phyloP scores from a whole-genome alignment of 2,113 vertebrate species.

The Rhombomys opimus region DNA sequence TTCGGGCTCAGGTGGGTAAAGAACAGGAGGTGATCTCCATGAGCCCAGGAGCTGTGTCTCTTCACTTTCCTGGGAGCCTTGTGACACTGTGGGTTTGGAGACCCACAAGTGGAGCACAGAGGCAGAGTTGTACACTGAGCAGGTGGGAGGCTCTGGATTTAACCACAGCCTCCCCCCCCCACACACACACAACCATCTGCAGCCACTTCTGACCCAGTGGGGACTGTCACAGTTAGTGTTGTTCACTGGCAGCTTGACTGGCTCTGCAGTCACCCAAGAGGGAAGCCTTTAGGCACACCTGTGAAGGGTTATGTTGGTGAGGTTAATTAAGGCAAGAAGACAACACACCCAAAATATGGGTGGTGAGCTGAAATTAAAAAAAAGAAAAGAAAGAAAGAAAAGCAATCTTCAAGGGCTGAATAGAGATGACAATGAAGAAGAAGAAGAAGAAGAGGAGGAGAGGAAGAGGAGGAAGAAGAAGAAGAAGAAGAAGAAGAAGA shows the following conservation, averaged over 20 bases:
- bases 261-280: not conserved
- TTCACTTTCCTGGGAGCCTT: not conserved
- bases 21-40: too few relatives aligned
- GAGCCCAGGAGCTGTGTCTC: fast-evolving
- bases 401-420: not conserved
- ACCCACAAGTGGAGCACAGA: not conserved
- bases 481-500: too few relatives aligned
- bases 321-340: not conserved
- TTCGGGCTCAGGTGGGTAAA: fast-evolving
- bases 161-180: not conserved
- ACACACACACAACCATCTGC: not conserved
- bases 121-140: not conserved
- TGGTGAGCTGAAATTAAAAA: not conserved
- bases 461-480: fast-evolving
- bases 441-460: not conserved
- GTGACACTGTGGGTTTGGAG: not conserved
- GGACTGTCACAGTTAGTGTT: not conserved
- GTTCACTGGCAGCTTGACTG: not conserved
- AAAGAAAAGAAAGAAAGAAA: not conserved
- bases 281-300: not conserved
- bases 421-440: not conserved
- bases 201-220: not conserved
- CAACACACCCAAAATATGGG: not conserved
- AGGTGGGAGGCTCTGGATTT: not conserved
- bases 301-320: not conserved